Evolutionary conservation across 2,797 vertebrate species (phyloP).

Genomic region (Chromobotia macracanthus): DNA sequence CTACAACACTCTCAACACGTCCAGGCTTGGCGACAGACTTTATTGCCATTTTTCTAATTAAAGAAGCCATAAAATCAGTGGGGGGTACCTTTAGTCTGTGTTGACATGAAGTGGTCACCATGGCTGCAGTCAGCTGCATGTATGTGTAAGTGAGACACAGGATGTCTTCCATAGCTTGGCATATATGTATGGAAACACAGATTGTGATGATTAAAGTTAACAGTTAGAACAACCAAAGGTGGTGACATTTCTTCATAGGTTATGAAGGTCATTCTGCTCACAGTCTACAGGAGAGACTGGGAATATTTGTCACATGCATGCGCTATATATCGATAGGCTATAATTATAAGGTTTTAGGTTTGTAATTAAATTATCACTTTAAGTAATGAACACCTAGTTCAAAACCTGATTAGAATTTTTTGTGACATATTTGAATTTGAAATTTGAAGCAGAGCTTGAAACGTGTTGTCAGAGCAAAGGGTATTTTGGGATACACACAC

Average conservation of each 20-base stretch:
- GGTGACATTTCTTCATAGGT: background rate
- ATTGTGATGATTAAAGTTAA: conserved; percentile 32
- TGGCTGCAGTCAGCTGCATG: conserved; percentile 14
- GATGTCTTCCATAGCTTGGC: conserved; percentile 15
- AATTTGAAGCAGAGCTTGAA: too few species aligned
- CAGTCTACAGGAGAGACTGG: background rate
- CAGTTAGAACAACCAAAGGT: conserved; percentile 7
- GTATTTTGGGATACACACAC: too few species aligned
- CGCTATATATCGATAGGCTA: too few species aligned
- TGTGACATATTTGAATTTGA: too few species aligned
- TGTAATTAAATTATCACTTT: too few species aligned
- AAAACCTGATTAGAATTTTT: too few species aligned
- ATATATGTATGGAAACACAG: conserved; percentile 37
- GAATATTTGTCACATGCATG: background rate
- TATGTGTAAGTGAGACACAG: background rate
- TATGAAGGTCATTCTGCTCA: background rate
- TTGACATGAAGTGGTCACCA: conserved; percentile 23
- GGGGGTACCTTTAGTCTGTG: conserved; percentile 27
- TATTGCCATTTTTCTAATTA: conserved; percentile 48
- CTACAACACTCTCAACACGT: conserved; percentile 55
- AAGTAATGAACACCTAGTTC: too few species aligned
- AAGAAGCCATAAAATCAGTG: conserved; percentile 44
- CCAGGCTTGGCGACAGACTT: conserved; percentile 47
- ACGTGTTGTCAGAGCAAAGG: too few species aligned
- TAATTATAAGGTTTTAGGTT: too few species aligned